Percentiles rank a stretch among this genome's conserved stretches.
These are phyloP conservation scores for Pegoplata infirma DNA, from an alignment of 2,888 invertebrate genomes.

Conservation along the genomic window DNA sequence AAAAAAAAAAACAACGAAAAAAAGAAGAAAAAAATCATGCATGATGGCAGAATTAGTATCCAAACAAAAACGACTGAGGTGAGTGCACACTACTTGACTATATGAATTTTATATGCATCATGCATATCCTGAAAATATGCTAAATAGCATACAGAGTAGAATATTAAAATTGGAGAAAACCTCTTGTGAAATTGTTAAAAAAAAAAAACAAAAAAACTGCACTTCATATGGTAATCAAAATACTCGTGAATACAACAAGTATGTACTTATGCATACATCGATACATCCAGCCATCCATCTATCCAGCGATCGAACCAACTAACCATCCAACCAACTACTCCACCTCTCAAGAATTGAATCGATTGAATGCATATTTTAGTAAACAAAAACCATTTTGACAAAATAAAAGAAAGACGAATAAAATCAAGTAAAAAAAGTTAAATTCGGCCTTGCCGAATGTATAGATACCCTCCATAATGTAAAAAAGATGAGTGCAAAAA, in stretches of 20 bases:
- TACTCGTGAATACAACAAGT: not conserved
- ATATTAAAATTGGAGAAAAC: not conserved
- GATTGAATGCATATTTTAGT: not conserved
- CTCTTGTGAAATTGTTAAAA: not conserved
- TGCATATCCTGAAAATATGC: conserved; percentile 24
- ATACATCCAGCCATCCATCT: not conserved
- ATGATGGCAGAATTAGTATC: conserved; percentile 5
- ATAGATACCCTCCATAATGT: too few relatives aligned
- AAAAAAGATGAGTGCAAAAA: too few relatives aligned
- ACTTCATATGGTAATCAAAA: conserved; percentile 21
- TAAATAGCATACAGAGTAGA: conserved; percentile 4
- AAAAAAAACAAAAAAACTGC: too few relatives aligned
- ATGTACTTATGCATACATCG: not conserved
- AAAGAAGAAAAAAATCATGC: conserved; percentile 24
- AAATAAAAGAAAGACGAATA: too few relatives aligned
- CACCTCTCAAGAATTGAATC: not conserved
- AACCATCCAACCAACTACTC: not conserved
- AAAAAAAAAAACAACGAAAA: too few relatives aligned
- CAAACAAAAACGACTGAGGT: not conserved
- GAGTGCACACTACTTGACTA: not conserved
- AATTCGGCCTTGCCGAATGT: too few relatives aligned
- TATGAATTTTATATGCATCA: conserved; percentile 6
- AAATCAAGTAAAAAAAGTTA: too few relatives aligned
- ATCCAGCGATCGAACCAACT: not conserved
- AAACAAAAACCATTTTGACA: not conserved